A percentile compares a stretch with the other conserved stretches of the same genome.
Evolutionary conservation across 2,113 vertebrate species (phyloP).

Genomic region (Bufo bufo): DNA sequence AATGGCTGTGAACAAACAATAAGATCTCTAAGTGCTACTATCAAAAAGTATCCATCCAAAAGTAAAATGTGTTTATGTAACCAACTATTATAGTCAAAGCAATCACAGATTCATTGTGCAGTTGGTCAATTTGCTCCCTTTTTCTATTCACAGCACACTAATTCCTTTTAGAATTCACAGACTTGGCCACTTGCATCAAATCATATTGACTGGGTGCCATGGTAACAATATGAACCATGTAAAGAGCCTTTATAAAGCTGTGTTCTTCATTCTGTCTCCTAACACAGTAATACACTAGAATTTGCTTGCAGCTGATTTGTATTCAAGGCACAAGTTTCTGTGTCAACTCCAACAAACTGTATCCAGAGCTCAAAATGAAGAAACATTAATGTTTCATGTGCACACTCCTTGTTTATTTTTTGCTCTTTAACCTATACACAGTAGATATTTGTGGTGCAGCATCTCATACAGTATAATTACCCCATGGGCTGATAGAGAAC

Average conservation of each 20-base stretch:
- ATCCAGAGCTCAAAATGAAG: constrained; percentile 50
- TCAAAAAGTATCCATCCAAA: constrained; percentile 58
- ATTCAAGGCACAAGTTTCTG: constrained; percentile 53
- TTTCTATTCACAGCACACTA: constrained; percentile 55
- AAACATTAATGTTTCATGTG: constrained; percentile 54
- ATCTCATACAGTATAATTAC: neutral
- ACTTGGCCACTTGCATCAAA: constrained; percentile 57
- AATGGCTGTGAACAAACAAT: constrained; percentile 55
- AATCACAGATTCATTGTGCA: constrained; percentile 59
- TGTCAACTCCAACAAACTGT: constrained; percentile 53
- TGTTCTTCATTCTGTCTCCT: constrained; percentile 55
- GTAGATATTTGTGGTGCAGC: neutral
- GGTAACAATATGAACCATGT: constrained; percentile 57
- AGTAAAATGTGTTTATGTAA: constrained; percentile 59
- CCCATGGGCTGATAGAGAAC: neutral
- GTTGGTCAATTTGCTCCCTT: constrained; percentile 57
- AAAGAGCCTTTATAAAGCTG: constrained; percentile 55
- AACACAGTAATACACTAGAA: constrained; percentile 54
- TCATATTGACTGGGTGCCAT: constrained; percentile 59
- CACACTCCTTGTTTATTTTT: constrained; percentile 39
- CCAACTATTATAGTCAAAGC: constrained; percentile 58
- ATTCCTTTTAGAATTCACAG: constrained; percentile 57
- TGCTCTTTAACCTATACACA: constrained; percentile 8
- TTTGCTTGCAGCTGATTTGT: constrained; percentile 55
- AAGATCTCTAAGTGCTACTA: constrained; percentile 52